Base-by-base conservation (phyloP, 1,140 invertebrate species). In the Zeugodacus cucurbitae region DNA sequence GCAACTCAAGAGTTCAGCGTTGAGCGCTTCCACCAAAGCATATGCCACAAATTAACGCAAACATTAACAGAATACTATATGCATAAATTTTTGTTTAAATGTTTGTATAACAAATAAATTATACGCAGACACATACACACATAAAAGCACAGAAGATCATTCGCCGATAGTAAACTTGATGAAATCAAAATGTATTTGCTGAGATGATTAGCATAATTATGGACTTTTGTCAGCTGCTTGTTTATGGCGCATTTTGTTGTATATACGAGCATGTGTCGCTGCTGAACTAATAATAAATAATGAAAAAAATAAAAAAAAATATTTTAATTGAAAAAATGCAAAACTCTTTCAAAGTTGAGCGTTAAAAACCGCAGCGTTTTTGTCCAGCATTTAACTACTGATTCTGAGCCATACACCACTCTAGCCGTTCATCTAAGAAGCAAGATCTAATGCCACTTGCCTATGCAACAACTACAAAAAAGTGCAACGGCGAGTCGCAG, bases 121-220 rank as follows among this genome's bases (percentile, higher is more conserved):
- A 14, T 54, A 54, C 20, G 3, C 48, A 54, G 4, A 54, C 48
- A 54, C 14, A 54, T 17, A 54, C 14, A 54, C 48, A 54, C 14
- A 54, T 17, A 54, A 1, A 17, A 5, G 14, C 14, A 17, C 14
- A 29, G 11, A 6, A 20, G 11, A 29, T 17, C 14, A 34, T 67
- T 0, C 64, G 64, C 32, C 20, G 64, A 67, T 29, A 67, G 64
- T 5, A 32, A 29, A 67, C 26, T 32, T 67, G 29, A 17, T 67
- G 29, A 67, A 78, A 78, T 78, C 44, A 37, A 37, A 78, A 78
- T n/a, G 37, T 10, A 44, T 78, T 78, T 78, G 70, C 70, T 78
- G 17, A 78, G 22, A 22, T 41, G 22, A 78, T 78, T 78, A 78
- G n/a, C 70, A 78, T 78, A 78, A 78, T 78, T 78, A 78, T 78